Base-by-base conservation (phyloP, 2,113 vertebrate species). In the Acinonyx jubatus region DNA sequence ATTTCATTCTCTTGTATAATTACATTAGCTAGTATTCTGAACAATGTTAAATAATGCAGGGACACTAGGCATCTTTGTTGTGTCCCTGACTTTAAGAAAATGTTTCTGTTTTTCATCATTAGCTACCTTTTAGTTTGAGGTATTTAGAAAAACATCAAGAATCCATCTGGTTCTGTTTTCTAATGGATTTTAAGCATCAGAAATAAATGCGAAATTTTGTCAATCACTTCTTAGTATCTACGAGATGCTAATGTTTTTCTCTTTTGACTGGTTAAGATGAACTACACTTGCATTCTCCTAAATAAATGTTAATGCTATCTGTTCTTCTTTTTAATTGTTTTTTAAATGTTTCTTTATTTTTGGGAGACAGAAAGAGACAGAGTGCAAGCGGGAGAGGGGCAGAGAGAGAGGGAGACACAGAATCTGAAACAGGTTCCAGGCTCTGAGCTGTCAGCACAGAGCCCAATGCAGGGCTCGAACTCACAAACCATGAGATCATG, bases 51-150 rank as follows among this genome's bases (percentile, higher is more conserved):
- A 74, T 36, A 68, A 27, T 33, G 55, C 45, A 12, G 6, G 50
- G 8, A 68, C 7, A 3, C 41, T 66, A 15, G 29, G 4, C 41
- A 74, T 80, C 76, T 74, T 91, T 45, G 10, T 16, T 25, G 13
- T 52, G 25, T 57, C 83, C 23, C 81, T 83, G 12, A 68, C 27
- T 41, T 84, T 71, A 41, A 92, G 73, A 95, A 83, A 92, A 94
- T 45, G 25, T 9, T 66, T n/a, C n/a, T 90, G 10, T 69, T 94
- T 95, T 84, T 84, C 55, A 93, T 87, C 80, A 80, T 50, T 65
- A 73, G 33, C 12, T 91, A 91, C 76, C 31, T 89, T 95, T 89
- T 50, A 74, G 36, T 66, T 92, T 95, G 57, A 82, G 16, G 65
- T 66, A 33, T 78, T 63, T 45, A 5, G 80, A 36, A 23, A 33